Conservation (phyloP, 1,140 invertebrate species). For the Drosophila obscura region DNA sequence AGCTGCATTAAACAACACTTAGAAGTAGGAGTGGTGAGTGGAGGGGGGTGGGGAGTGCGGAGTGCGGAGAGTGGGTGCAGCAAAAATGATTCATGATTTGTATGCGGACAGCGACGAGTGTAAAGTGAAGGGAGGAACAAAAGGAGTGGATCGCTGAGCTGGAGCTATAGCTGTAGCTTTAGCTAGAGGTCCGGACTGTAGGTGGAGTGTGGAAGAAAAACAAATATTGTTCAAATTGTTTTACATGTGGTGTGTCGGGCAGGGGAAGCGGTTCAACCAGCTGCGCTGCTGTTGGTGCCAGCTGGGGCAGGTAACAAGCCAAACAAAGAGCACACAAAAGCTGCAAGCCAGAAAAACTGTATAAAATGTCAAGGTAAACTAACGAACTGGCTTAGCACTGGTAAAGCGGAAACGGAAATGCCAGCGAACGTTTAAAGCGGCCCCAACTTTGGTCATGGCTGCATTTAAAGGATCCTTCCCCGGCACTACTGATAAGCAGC, state of each 20-base stretch:
- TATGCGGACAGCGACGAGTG: conserved; percentile 56
- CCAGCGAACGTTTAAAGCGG: conserved; percentile 58
- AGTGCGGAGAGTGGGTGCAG: conserved; percentile 50
- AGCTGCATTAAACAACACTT: conserved; percentile 73
- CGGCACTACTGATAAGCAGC: conserved; percentile 62
- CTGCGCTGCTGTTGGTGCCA: conserved; percentile 21
- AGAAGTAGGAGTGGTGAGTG: conserved; percentile 13
- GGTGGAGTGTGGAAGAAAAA: conserved; percentile 48
- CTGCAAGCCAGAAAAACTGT: conserved; percentile 50
- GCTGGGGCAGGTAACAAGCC: conserved; percentile 55
- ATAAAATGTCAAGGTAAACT: conserved; percentile 78
- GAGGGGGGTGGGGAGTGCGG: background rate
- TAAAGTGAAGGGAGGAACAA: conserved; percentile 65
- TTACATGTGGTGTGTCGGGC: conserved; percentile 11
- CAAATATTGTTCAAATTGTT: conserved; percentile 79
- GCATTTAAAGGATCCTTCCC: conserved; percentile 50
- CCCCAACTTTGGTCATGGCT: conserved; percentile 45
- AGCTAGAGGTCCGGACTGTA: too few species aligned
- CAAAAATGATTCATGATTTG: conserved; percentile 76
- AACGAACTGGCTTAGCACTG: conserved; percentile 64
- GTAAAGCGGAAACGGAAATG: conserved; percentile 75
- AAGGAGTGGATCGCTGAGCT: conserved; percentile 46
- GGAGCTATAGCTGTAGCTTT: background rate
- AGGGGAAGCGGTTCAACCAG: conserved; percentile 3
- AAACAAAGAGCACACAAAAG: conserved; percentile 45